Evolutionary conservation across 2,797 vertebrate genomes (phyloP), one percentile per base, ranked within the genome.

Genomic region (Bradypodion pumilum): DNA sequence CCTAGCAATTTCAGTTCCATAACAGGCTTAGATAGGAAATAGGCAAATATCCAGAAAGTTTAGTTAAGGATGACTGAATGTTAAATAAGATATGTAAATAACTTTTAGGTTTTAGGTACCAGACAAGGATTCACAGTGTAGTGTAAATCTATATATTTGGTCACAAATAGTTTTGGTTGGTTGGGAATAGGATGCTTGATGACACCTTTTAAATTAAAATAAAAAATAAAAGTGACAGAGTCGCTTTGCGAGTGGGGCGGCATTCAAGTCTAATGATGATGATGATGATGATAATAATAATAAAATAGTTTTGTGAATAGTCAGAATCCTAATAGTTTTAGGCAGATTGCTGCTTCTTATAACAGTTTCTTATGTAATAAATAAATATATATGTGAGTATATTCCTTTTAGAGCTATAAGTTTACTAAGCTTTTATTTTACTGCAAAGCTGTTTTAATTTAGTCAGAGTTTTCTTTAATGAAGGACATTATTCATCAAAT

Each of bases 401-500:
- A 65, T 40, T 35, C 84, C 74, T 74, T 76, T 82, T 49, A 80
- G 37, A 86, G 68, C 84, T 75, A 78, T 86, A 87, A 89, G 82
- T 59, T 70, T 91, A 92, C 93, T 88, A 81, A 94, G 42, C 44
- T 60, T 86, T 89, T 78, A 82, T 84, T 84, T 88, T 85, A 87
- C 69, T 91, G 81, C 90, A 87, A 77, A 83, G 90, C 87, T 91
- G 63, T 85, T 92, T 88, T 75, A 91, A 86, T 91, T 93, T 88
- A 89, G 85, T 87, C 90, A 89, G 92, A 93, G 87, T 93, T 85
- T 1, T 90, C 92, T 94, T 92, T 94, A 97, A 97, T 97, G 96
- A 96, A 96, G 96, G 95, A 95, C 95, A 97, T 97, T 96, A 96
- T 94, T 94, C 92, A 94, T 93, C 94, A 94, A 95, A 96, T 97